A percentile compares a stretch with the other conserved stretches of the same genome.
phyloP scores from a whole-genome alignment of 2,797 vertebrate genomes.

The Buceros bicornis region DNA sequence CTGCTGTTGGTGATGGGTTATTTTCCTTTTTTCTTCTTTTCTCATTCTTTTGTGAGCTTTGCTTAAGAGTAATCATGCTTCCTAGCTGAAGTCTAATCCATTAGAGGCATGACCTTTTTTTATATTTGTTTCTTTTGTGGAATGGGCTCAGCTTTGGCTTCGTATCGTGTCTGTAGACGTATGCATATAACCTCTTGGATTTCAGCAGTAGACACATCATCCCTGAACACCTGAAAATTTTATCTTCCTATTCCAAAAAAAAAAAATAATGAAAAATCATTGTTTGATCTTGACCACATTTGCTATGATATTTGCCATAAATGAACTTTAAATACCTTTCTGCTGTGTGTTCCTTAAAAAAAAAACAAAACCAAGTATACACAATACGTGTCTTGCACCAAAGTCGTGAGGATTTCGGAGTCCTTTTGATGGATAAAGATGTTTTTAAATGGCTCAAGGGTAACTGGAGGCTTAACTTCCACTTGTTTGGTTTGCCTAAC shows the following conservation, averaged over 20 bases:
- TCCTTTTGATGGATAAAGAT: background rate
- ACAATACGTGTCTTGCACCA: fast-evolving
- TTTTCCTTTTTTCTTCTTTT: background rate
- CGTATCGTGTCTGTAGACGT: background rate
- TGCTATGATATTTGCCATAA: background rate
- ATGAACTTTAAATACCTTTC: background rate
- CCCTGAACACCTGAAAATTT: background rate
- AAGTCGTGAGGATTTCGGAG: background rate
- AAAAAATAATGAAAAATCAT: background rate
- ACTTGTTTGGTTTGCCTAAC: background rate
- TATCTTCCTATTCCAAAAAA: background rate
- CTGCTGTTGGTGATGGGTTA: background rate
- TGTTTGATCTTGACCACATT: background rate
- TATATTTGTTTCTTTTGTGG: background rate
- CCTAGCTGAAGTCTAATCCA: background rate
- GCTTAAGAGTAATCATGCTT: background rate
- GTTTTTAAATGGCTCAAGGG: background rate
- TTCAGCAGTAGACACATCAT: background rate
- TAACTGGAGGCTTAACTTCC: background rate
- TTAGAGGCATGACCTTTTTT: background rate
- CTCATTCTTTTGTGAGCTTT: background rate
- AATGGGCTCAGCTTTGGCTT: background rate
- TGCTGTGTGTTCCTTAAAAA: background rate
- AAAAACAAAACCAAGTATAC: background rate
- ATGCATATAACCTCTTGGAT: background rate